Percentiles rank a stretch among this genome's conserved stretches.
phyloP scores from a whole-genome alignment of 2,797 vertebrate genomes.

The Fringilla coelebs region DNA sequence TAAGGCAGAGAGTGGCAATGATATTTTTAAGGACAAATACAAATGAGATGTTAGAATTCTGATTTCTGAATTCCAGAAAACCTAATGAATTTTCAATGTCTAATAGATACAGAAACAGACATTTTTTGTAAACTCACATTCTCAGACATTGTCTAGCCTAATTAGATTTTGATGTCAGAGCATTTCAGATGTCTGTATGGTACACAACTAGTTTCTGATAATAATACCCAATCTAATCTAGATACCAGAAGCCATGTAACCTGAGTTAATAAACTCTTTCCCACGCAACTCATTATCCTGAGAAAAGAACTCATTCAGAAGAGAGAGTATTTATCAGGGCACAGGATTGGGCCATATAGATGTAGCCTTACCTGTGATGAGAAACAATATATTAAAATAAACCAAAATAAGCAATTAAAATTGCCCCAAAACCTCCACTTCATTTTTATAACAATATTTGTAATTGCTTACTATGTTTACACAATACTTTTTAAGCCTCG shows the following conservation, averaged over 20 bases:
- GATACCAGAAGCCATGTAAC: background rate
- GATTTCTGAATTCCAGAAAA: background rate
- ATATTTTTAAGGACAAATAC: background rate
- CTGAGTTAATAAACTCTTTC: background rate
- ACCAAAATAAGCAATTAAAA: background rate
- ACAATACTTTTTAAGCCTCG: background rate
- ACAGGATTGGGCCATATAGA: accelerated
- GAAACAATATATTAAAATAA: background rate
- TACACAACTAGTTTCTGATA: background rate
- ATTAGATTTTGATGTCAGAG: background rate
- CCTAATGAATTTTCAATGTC: background rate
- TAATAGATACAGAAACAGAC: background rate
- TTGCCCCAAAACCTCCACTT: background rate
- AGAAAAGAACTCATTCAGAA: background rate
- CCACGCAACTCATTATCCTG: background rate
- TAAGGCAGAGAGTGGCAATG: background rate
- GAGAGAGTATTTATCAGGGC: background rate
- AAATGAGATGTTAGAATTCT: background rate
- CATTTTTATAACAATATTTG: background rate
- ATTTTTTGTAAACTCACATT: background rate
- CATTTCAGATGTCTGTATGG: background rate
- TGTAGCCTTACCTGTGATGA: background rate
- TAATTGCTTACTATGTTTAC: background rate
- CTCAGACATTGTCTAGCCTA: background rate
- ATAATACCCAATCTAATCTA: background rate